These are phyloP conservation scores for Phrynocephalus vlangalii DNA, from an alignment of 2,797 vertebrate species.

Conservation along the genomic window DNA sequence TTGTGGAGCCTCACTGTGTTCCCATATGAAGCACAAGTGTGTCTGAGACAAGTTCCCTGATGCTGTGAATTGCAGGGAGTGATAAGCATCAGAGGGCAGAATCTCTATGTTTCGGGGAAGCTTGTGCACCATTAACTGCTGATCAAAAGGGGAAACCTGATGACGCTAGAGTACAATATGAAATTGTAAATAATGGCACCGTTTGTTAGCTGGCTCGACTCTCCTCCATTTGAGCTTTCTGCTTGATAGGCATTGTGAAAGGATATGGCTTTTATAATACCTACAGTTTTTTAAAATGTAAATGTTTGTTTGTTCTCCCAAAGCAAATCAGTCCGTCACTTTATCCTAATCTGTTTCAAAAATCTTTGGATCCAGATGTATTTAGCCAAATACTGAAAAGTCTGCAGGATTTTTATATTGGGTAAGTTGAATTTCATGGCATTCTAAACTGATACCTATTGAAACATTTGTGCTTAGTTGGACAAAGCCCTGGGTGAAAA, in stretches of 20 bases:
- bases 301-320: slow-evolving; percentile 36
- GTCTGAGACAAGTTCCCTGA: neutral
- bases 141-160: neutral
- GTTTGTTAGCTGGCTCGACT: neutral
- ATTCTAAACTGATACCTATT: neutral
- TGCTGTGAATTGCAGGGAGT: neutral
- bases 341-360: slow-evolving; percentile 88
- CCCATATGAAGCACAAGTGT: neutral
- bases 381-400: slow-evolving; percentile 89
- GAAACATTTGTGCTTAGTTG: neutral
- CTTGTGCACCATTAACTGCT: neutral
- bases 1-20: neutral
- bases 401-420: slow-evolving; percentile 86
- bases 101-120: neutral
- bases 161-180: neutral
- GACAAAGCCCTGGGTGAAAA: fast-evolving
- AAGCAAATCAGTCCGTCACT: slow-evolving; percentile 92
- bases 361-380: slow-evolving; percentile 92
- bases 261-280: neutral
- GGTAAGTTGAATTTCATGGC: slow-evolving; percentile 81
- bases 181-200: neutral
- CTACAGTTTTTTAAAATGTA: neutral
- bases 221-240: neutral
- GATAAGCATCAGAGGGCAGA: neutral
- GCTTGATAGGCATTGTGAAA: neutral